These are phyloP conservation scores for Phaenicophaeus curvirostris DNA, from an alignment of 2,797 vertebrate genomes.

Conservation along the genomic window DNA sequence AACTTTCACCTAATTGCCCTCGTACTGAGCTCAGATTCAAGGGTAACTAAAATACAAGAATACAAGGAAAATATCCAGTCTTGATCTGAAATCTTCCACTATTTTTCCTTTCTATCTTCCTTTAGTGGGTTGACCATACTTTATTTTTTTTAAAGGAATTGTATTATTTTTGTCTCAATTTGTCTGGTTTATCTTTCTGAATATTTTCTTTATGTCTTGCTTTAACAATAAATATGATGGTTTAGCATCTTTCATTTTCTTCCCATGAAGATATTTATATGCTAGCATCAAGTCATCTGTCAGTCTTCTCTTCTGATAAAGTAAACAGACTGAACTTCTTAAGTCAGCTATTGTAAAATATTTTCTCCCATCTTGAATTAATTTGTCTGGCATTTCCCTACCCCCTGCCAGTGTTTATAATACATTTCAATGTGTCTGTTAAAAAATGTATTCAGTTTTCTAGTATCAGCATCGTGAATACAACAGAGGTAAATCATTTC, in stretches of 20 bases:
- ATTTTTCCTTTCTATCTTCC: neutral
- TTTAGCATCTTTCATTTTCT: neutral
- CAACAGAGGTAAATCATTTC: neutral
- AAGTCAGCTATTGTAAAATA: neutral
- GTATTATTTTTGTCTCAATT: neutral
- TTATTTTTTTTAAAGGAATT: neutral
- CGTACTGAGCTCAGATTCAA: neutral
- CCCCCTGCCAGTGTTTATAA: neutral
- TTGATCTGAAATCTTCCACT: neutral
- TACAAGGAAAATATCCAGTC: neutral
- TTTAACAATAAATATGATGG: neutral
- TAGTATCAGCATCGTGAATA: neutral
- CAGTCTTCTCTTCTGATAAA: conserved; percentile 9
- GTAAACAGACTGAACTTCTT: neutral
- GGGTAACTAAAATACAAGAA: neutral
- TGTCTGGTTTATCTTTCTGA: neutral
- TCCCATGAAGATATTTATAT: neutral
- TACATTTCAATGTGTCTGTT: neutral
- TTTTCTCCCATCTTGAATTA: neutral
- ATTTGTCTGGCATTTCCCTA: neutral
- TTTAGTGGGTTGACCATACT: neutral
- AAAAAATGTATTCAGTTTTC: neutral
- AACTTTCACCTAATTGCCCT: neutral
- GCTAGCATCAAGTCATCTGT: neutral
- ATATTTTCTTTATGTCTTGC: neutral